phyloP scores from a whole-genome alignment of 2,888 invertebrate genomes.

The Dascillus cervinus region DNA sequence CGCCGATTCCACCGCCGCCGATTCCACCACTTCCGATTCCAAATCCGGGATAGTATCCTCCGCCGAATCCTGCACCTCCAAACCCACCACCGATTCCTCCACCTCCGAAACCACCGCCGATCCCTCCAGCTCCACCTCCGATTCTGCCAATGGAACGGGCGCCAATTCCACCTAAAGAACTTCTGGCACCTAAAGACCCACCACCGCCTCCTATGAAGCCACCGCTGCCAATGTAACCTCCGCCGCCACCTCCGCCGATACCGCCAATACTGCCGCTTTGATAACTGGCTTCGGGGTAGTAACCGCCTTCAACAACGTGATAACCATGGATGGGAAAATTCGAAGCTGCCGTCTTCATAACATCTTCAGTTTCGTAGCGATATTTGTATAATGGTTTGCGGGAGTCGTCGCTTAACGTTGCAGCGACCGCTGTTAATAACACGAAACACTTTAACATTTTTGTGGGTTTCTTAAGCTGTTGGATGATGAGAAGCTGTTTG shows the following conservation, averaged over 20 bases:
- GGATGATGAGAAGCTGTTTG: background rate
- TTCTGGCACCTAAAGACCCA: conserved; percentile 18
- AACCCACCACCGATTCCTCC: conserved; percentile 13
- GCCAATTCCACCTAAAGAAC: conserved; percentile 11
- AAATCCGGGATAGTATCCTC: conserved; percentile 36
- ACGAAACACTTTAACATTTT: conserved; percentile 12
- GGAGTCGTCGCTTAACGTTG: conserved; percentile 11
- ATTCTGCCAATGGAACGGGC: conserved; percentile 16
- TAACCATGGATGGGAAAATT: conserved; percentile 44
- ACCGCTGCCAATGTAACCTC: conserved; percentile 23
- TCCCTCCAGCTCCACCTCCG: conserved; percentile 34
- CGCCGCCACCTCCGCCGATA: conserved; percentile 32
- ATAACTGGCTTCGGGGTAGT: conserved; percentile 41
- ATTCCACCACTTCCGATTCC: conserved; percentile 42
- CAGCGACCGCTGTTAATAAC: conserved; percentile 9
- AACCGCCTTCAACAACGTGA: conserved; percentile 52
- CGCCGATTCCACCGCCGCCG: conserved; percentile 52
- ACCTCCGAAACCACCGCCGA: conserved; percentile 40
- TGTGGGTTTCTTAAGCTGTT: conserved; percentile 9
- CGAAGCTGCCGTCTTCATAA: conserved; percentile 37
- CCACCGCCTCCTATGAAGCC: conserved; percentile 35
- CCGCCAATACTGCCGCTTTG: conserved; percentile 29
- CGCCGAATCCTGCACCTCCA: conserved; percentile 14
- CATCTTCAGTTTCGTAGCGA: conserved; percentile 37
- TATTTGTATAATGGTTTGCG: conserved; percentile 34